Conservation (phyloP, 1,140 invertebrate species). For the Samia ricini region DNA sequence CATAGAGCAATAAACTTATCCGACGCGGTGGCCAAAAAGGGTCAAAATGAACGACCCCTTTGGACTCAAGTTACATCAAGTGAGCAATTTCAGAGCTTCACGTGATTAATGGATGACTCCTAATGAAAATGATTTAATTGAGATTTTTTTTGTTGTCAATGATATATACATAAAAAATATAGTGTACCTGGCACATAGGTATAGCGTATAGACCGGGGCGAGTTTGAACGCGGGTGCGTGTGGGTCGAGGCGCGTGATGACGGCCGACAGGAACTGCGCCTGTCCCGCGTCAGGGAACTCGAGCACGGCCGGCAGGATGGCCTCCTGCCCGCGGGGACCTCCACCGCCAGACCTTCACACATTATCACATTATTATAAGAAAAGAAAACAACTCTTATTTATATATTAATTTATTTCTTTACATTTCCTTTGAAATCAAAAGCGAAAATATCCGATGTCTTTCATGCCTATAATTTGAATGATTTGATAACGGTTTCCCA, state of each 20-base stretch:
- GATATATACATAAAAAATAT: background rate
- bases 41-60: too few relatives aligned
- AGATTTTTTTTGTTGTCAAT: background rate
- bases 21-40: too few relatives aligned
- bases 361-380: constrained; percentile 10
- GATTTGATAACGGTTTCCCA: too few relatives aligned
- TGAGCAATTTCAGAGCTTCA: too few relatives aligned
- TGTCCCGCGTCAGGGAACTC: constrained; percentile 97
- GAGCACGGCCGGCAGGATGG: constrained; percentile 94
- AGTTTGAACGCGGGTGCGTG: constrained; percentile 91
- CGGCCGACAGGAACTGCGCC: constrained; percentile 91
- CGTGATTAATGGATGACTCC: too few relatives aligned
- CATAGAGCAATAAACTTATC: too few relatives aligned
- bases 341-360: constrained; percentile 32
- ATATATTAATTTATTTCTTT: background rate
- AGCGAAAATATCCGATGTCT: too few relatives aligned
- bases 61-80: too few relatives aligned
- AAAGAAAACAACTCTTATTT: background rate
- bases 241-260: constrained; percentile 93
- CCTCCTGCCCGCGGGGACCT: constrained; percentile 82
- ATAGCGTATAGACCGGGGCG: constrained; percentile 96
- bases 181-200: constrained; percentile 88
- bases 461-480: too few relatives aligned
- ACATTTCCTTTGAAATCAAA: background rate
- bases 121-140: too few relatives aligned